These are phyloP conservation scores for Itoplectis maculator DNA, from an alignment of 2,888 invertebrate species.

Conservation along the genomic window DNA sequence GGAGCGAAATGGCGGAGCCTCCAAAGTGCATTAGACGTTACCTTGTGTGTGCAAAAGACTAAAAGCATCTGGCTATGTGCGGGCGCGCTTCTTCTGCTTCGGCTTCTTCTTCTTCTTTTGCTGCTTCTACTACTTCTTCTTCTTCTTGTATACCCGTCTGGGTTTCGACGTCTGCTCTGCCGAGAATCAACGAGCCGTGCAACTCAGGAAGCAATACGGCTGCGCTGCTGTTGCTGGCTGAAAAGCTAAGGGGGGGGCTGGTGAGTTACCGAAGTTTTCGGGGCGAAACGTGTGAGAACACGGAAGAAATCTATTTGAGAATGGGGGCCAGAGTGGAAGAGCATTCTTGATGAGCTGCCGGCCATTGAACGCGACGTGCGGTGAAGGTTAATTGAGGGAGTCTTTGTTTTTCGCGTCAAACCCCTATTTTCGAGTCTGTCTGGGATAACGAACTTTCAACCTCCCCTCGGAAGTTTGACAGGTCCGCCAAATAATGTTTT, in stretches of 20 bases:
- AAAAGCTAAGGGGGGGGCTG: neutral
- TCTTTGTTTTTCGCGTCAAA: neutral
- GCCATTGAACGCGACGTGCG: neutral
- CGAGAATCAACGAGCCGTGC: conserved; percentile 23
- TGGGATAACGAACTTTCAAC: too few relatives aligned
- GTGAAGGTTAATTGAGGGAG: neutral
- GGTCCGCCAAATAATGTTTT: too few relatives aligned
- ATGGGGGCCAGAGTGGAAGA: neutral
- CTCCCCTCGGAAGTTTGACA: too few relatives aligned
- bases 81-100: neutral
- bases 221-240: too few relatives aligned
- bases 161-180: neutral
- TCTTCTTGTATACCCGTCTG: neutral
- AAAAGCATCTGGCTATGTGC: conserved; percentile 28
- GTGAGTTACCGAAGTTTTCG: conserved; percentile 22
- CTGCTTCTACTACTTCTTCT: neutral
- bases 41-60: conserved; percentile 43
- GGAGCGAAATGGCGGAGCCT: conserved; percentile 11
- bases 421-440: too few relatives aligned
- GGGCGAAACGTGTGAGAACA: conserved; percentile 3
- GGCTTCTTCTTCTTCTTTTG: neutral
- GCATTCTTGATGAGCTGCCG: conserved; percentile 7
- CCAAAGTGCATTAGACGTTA: conserved; percentile 43
- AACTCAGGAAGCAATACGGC: neutral
- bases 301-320: neutral